phyloP scores from a whole-genome alignment of 64 coral and sea anemone genomes.

The Pocillopora verrucosa region DNA sequence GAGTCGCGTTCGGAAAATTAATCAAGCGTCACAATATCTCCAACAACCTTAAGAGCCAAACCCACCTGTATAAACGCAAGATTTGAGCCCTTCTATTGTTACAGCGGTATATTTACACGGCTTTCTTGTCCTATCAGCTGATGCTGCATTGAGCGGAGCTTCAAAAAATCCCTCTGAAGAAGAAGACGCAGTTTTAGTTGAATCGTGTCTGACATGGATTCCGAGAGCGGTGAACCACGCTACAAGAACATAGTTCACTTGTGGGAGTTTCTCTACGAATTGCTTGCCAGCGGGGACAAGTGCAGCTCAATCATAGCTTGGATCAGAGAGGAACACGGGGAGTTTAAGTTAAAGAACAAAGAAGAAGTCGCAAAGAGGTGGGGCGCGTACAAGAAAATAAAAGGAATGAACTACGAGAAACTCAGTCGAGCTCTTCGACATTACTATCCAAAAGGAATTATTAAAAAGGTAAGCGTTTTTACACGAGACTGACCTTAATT shows the following conservation, averaged over 20 bases:
- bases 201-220: neutral
- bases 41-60: too few relatives aligned
- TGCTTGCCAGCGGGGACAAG: conserved; percentile 19
- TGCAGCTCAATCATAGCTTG: conserved; percentile 53
- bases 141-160: too few relatives aligned
- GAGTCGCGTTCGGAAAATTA: too few relatives aligned
- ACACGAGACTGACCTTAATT: too few relatives aligned
- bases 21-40: too few relatives aligned
- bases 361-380: conserved; percentile 58
- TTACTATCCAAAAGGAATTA: conserved; percentile 66
- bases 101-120: too few relatives aligned
- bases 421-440: conserved; percentile 62
- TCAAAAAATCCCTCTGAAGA: too few relatives aligned
- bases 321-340: conserved; percentile 34
- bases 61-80: too few relatives aligned
- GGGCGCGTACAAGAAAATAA: conserved; percentile 51
- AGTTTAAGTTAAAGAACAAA: conserved; percentile 60
- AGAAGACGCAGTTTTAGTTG: too few relatives aligned
- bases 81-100: too few relatives aligned
- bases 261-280: conserved; percentile 69
- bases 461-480: conserved; percentile 48
- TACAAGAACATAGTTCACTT: conserved; percentile 73
- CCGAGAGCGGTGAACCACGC: neutral
- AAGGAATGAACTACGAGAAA: conserved; percentile 70
- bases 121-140: too few relatives aligned